Conservation (phyloP, 2,888 invertebrate species). For the Megastigmus dorsalis region DNA sequence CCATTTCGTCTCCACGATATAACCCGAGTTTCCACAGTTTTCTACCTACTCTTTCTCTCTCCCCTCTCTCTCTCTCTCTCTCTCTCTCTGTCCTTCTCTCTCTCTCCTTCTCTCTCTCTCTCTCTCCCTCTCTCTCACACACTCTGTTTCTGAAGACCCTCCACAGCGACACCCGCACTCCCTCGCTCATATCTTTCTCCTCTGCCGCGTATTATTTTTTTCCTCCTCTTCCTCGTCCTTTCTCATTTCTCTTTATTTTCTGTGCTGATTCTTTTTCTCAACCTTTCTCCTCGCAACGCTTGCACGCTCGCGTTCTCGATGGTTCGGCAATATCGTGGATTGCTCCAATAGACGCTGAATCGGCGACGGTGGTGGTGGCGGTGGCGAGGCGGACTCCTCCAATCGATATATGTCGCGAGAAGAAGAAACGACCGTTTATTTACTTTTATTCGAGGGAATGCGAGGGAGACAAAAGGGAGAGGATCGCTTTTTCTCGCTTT, state of each 20-base stretch:
- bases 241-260: conserved; percentile 23
- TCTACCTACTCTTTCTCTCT: conserved; percentile 9
- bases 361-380: conserved; percentile 52
- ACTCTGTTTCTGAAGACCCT: too few species aligned
- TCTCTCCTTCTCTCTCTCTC: too few species aligned
- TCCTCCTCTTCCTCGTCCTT: background rate
- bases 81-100: too few species aligned
- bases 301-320: conserved; percentile 31
- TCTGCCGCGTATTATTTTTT: too few species aligned
- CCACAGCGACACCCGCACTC: too few species aligned
- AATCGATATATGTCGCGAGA: conserved; percentile 34
- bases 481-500: background rate
- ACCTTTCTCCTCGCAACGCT: background rate
- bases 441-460: conserved; percentile 27
- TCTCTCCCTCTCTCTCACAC: too few species aligned
- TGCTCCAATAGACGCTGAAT: conserved; percentile 56
- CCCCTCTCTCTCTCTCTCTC: background rate
- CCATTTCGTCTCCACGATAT: too few species aligned
- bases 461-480: background rate
- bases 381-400: conserved; percentile 32
- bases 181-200: too few species aligned
- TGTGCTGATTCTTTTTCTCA: background rate
- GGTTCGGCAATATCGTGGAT: conserved; percentile 39
- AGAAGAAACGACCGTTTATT: conserved; percentile 30
- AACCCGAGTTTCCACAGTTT: conserved; percentile 11